Percentiles rank a stretch among this genome's conserved stretches.
Conservation (phyloP, 1,140 invertebrate genomes). For the Acromyrmex echinatior region DNA sequence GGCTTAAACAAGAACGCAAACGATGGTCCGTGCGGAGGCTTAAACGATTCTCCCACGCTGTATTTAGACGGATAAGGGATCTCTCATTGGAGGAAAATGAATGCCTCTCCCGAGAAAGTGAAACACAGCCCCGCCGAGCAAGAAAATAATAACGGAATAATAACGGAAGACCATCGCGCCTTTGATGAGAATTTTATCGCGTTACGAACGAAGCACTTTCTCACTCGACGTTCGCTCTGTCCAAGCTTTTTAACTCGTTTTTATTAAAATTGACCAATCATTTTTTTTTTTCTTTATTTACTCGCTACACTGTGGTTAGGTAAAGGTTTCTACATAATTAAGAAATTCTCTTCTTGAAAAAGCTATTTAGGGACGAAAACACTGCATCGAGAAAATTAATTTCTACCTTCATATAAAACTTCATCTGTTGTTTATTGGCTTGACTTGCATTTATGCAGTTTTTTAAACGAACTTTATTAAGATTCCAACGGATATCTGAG, state of each 20-base stretch:
- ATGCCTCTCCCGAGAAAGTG: slow-evolving; percentile 41
- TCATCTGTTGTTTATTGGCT: neutral
- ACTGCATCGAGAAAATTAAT: neutral
- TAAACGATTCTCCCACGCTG: slow-evolving; percentile 76
- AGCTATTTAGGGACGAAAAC: slow-evolving; percentile 4
- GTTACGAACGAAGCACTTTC: slow-evolving; percentile 39
- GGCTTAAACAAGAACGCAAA: slow-evolving; percentile 76
- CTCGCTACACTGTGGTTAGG: neutral
- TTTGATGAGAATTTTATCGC: slow-evolving; percentile 62
- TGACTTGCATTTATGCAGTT: neutral
- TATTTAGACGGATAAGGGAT: slow-evolving; percentile 73
- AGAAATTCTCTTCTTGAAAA: neutral
- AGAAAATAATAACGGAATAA: slow-evolving; percentile 60
- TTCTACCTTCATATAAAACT: slow-evolving; percentile 10
- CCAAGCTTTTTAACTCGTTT: slow-evolving; percentile 35
- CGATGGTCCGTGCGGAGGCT: slow-evolving; percentile 70
- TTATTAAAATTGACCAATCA: slow-evolving; percentile 56
- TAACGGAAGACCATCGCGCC: slow-evolving; percentile 47
- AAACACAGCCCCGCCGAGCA: slow-evolving; percentile 8
- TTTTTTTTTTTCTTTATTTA: slow-evolving; percentile 29
- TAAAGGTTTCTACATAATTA: slow-evolving; percentile 26
- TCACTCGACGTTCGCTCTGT: neutral
- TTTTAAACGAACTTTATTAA: slow-evolving; percentile 1
- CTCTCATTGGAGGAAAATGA: slow-evolving; percentile 63
- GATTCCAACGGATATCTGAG: neutral